Base-by-base conservation (phyloP, 2,113 vertebrate genomes). In the Amazona vittata region DNA sequence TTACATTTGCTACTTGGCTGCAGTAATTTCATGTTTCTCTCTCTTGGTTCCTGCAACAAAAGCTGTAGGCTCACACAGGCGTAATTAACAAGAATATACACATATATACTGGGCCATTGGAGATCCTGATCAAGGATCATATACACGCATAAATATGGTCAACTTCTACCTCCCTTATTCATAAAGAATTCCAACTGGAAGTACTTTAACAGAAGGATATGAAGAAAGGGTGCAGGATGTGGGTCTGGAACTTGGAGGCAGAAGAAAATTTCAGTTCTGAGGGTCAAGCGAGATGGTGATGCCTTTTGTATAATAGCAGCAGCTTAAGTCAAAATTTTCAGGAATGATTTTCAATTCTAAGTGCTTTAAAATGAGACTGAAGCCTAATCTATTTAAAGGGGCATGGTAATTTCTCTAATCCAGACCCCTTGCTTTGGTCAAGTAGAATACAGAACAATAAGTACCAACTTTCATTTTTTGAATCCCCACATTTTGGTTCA, bases 201-300 rank as follows among this genome's bases (percentile, higher is more conserved):
- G 46, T 83, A 89, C 26, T 91, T 91, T 96, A 91, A 74, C 13
- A 68, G 68, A 73, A 35, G 60, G 47, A 68, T 78, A 84, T 71
- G 80, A 96, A 83, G 44, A 96, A 92, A 86, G 53, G 24, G 60
- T 74, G 55, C 50, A 93, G 94, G 35, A 90, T 94, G 68, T 64
- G 16, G 43, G 16, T 85, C 90, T 76, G 90, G 80, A 91, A 86
- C 37, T 67, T 64, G 22, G 60, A 94, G 41, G 31, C 46, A 82
- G 31, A 94, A 77, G 60, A 93, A 94, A 78, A 86, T 62, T 64
- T 92, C 33, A 68, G 39, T 94, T 96, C 79, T 83, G 73, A 93
- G 35, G 12, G 29, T 94, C 79, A 96, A 86, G 93, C 0, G 1
- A 95, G 49, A 90, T 96, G 96, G 79, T 57, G 62, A 95, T 70